A percentile compares a stretch with the other conserved stretches of the same genome.
Conservation (phyloP, 2,797 vertebrate species). For the Onychomys arenicola region DNA sequence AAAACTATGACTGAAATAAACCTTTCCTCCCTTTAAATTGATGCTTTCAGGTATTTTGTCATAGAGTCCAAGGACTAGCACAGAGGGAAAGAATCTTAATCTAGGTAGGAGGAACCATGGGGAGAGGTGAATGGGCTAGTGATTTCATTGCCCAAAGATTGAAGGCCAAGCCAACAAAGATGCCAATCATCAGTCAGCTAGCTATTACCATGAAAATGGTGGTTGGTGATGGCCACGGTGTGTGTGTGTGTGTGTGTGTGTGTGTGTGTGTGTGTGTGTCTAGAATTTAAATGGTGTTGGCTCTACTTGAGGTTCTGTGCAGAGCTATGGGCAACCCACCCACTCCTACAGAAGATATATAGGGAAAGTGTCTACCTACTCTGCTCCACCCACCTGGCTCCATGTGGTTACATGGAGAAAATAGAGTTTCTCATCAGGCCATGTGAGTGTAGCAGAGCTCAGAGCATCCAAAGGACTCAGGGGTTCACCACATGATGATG, state of each 20-base stretch:
- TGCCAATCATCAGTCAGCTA: neutral
- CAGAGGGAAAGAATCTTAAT: neutral
- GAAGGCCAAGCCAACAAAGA: neutral
- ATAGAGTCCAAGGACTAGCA: neutral
- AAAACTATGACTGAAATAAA: neutral
- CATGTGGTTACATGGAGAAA: neutral
- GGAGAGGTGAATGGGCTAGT: neutral
- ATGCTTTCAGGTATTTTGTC: neutral
- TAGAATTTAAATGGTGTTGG: neutral
- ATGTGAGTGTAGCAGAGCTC: neutral
- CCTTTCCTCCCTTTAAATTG: neutral
- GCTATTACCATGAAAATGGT: neutral
- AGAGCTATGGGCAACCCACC: neutral
- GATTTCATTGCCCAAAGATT: neutral
- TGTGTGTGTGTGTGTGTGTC: neutral
- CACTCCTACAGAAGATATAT: neutral
- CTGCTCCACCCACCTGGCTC: neutral
- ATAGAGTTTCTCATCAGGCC: neutral
- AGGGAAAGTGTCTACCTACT: neutral
- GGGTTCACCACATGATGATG: neutral
- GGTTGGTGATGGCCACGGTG: neutral
- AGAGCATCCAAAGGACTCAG: neutral
- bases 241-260: neutral
- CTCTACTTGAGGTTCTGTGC: neutral
- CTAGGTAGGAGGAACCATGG: neutral